A percentile compares a stretch with the other conserved stretches of the same genome.
These are phyloP conservation scores for Argya squamiceps DNA, from an alignment of 2,797 vertebrate genomes.

Conservation along the genomic window DNA sequence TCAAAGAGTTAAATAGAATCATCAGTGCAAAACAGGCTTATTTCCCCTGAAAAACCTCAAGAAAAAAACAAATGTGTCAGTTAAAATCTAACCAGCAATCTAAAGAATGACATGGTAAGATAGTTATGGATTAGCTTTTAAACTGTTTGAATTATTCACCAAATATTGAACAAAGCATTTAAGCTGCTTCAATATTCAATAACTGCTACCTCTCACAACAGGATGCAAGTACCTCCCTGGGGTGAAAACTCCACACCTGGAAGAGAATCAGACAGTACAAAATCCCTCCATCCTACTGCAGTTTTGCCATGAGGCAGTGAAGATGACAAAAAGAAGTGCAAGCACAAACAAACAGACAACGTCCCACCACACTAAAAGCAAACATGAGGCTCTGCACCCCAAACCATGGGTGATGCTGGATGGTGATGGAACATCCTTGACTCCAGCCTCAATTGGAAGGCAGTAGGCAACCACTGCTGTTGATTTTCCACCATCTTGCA, in stretches of 20 bases:
- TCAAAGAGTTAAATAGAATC: neutral
- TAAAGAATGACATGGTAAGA: neutral
- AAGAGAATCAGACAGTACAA: neutral
- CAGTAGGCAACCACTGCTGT: neutral
- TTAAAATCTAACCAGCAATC: neutral
- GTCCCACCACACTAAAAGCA: neutral
- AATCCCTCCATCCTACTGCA: neutral
- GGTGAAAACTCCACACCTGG: neutral
- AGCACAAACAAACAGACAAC: fast-evolving
- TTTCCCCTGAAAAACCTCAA: neutral
- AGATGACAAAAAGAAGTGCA: neutral
- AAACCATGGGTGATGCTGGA: neutral
- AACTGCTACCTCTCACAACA: neutral
- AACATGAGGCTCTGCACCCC: neutral
- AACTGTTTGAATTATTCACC: neutral
- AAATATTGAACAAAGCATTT: neutral
- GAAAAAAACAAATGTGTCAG: neutral
- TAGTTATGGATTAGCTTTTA: neutral
- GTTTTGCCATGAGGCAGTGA: neutral
- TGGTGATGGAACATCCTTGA: neutral
- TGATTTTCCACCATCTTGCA: neutral
- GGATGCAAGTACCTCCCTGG: neutral
- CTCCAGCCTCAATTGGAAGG: neutral
- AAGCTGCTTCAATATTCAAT: neutral
- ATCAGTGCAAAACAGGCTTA: neutral